phyloP scores from a whole-genome alignment of 2,797 vertebrate genomes.

The Cossypha polioptera region DNA sequence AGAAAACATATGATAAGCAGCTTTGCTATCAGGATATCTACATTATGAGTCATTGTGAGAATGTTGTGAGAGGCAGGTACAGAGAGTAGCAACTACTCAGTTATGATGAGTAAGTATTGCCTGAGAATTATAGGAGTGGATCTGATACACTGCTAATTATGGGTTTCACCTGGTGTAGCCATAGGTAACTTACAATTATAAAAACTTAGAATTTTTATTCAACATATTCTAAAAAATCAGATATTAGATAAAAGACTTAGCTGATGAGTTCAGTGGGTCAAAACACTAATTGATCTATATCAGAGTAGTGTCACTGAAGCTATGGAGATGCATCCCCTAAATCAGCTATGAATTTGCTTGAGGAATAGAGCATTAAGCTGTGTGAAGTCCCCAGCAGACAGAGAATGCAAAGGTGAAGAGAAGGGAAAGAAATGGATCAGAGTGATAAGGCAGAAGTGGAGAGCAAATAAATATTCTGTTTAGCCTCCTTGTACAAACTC shows the following conservation, averaged over 20 bases:
- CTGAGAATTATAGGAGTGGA: background rate
- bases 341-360: background rate
- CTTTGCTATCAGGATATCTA: background rate
- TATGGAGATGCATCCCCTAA: background rate
- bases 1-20: slow-evolving; percentile 1
- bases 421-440: background rate
- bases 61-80: background rate
- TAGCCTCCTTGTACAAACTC: background rate
- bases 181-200: too few relatives aligned
- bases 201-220: background rate
- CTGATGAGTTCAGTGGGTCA: background rate
- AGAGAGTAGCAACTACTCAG: background rate
- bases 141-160: background rate
- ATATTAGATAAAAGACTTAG: background rate
- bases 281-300: background rate
- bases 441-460: background rate
- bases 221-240: background rate
- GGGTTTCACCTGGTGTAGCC: background rate
- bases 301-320: background rate
- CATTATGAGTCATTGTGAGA: background rate
- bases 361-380: background rate
- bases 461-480: background rate
- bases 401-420: background rate
- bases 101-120: background rate
- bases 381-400: background rate